phyloP scores from a whole-genome alignment of 2,113 vertebrate species.

The Lucifuga dentata region DNA sequence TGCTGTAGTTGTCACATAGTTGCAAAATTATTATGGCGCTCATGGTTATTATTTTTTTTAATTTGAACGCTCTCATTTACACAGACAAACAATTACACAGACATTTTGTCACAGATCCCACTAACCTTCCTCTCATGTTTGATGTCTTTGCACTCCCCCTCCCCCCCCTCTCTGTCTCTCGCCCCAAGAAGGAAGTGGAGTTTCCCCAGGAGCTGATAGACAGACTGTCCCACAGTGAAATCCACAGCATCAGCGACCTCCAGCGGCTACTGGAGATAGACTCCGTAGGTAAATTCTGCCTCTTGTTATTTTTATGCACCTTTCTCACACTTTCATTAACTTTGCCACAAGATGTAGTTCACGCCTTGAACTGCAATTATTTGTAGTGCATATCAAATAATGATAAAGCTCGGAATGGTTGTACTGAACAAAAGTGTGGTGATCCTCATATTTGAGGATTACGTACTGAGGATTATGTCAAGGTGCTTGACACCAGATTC shows the following conservation, averaged over 20 bases:
- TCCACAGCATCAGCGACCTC: constrained; percentile 98
- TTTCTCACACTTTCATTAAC: constrained; percentile 16
- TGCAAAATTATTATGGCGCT: not conserved
- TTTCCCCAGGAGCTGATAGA: constrained; percentile 96
- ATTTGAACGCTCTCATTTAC: constrained; percentile 5
- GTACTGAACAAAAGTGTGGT: no score
- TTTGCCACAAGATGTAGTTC: constrained; percentile 1
- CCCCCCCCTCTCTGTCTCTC: not conserved
- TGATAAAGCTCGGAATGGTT: no score
- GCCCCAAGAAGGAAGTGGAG: constrained; percentile 86
- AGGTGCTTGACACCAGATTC: no score
- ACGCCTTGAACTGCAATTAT: constrained; percentile 2
- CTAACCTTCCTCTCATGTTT: constrained; percentile 60
- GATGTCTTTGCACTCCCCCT: constrained; percentile 31
- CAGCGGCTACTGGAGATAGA: constrained; percentile 98
- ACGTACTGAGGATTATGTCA: no score
- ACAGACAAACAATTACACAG: constrained; percentile 25
- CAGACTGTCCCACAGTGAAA: constrained; percentile 94
- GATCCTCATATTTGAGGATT: no score
- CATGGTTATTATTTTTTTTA: constrained; percentile 3
- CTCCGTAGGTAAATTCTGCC: constrained; percentile 98
- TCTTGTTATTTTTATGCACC: constrained; percentile 75
- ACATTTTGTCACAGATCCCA: constrained; percentile 21
- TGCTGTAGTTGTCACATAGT: constrained; percentile 32
- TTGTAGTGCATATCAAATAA: no score